Conservation (phyloP, 1,140 invertebrate genomes). For the Bombyx mori region DNA sequence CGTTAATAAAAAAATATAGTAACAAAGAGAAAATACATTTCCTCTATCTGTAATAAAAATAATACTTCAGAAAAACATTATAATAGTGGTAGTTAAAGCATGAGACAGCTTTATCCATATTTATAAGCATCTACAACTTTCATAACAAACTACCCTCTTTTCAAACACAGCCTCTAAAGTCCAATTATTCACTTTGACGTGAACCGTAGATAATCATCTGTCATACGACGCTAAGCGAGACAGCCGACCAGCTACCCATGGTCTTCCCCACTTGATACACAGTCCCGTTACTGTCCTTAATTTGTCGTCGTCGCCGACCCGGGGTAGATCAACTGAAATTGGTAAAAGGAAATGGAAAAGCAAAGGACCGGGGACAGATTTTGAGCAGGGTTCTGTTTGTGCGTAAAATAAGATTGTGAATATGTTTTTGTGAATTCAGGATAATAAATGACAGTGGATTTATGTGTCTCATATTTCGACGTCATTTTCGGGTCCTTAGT, state of each 20-base stretch:
- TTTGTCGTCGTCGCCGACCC: not conserved
- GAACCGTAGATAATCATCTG: conserved; percentile 65
- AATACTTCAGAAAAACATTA: no score
- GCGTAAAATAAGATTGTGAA: conserved; percentile 37
- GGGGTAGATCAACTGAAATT: conserved; percentile 23
- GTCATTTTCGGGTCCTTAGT: no score
- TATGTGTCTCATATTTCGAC: no score
- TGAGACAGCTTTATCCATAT: no score
- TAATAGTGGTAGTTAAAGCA: no score
- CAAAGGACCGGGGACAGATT: conserved; percentile 44
- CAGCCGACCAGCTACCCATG: conserved; percentile 32
- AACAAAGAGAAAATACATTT: no score
- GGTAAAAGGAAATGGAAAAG: conserved; percentile 32
- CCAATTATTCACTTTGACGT: conserved; percentile 69
- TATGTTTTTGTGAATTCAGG: conserved; percentile 29
- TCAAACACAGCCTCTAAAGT: conserved; percentile 31
- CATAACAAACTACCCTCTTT: no score
- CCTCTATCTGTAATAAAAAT: no score
- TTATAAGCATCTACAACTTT: no score
- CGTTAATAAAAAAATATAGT: no score
- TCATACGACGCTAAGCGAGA: conserved; percentile 50
- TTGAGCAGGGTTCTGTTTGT: conserved; percentile 48
- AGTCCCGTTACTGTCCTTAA: conserved; percentile 8
- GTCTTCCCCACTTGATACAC: conserved; percentile 25
- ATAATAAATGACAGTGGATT: no score